Percentiles rank a stretch among this genome's conserved stretches.
These are phyloP conservation scores for Terebella lapidaria DNA, from an alignment of 2,888 invertebrate species.

Conservation along the genomic window DNA sequence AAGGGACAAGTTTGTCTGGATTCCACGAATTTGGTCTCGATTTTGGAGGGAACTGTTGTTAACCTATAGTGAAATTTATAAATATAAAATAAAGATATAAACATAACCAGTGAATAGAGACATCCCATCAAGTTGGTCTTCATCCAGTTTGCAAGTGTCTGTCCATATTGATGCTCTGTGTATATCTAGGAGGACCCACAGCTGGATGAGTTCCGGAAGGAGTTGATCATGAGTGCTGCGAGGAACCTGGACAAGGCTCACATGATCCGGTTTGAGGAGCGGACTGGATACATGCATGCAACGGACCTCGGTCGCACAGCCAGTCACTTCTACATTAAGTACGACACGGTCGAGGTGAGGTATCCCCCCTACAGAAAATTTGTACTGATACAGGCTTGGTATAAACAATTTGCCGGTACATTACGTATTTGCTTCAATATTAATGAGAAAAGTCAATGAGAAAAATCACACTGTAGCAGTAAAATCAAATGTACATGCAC, in stretches of 20 bases:
- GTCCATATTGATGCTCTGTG: too few species aligned
- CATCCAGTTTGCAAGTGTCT: too few species aligned
- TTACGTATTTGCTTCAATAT: neutral
- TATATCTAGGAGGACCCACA: constrained; percentile 71
- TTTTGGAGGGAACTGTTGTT: too few species aligned
- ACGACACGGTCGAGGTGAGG: constrained; percentile 77
- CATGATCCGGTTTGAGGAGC: constrained; percentile 87
- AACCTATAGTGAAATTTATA: too few species aligned
- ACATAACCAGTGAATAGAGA: too few species aligned
- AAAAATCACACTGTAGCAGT: too few species aligned
- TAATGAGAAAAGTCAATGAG: too few species aligned
- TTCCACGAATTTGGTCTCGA: too few species aligned
- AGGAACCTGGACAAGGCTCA: constrained; percentile 81
- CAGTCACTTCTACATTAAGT: constrained; percentile 95
- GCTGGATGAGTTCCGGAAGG: constrained; percentile 71
- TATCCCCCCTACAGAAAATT: neutral
- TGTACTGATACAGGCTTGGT: neutral
- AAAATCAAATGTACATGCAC: too few species aligned
- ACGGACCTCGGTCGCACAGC: constrained; percentile 89
- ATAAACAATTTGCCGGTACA: neutral
- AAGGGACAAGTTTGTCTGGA: too few species aligned
- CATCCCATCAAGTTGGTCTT: too few species aligned
- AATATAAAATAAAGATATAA: too few species aligned
- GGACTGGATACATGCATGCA: constrained; percentile 62
- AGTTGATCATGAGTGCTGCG: constrained; percentile 75